Conservation (phyloP, 2,797 vertebrate species). For the Pelochelys cantorii region DNA sequence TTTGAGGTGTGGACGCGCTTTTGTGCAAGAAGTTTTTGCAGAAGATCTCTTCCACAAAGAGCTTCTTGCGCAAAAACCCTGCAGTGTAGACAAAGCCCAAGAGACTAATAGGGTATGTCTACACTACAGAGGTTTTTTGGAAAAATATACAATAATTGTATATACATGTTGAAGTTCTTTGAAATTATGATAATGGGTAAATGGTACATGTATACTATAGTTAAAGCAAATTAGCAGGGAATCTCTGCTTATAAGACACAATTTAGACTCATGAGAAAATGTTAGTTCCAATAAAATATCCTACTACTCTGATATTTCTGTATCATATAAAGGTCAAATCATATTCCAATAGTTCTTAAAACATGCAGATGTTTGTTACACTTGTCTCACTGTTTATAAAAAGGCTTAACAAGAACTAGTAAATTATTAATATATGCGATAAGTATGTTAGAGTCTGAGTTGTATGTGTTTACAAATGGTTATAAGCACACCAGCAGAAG, state of each 20-base stretch:
- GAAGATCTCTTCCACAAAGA: no score
- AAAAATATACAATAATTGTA: neutral
- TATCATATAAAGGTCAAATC: conserved; percentile 1
- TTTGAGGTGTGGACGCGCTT: no score
- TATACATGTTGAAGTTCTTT: conserved; percentile 37
- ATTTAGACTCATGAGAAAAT: conserved; percentile 38
- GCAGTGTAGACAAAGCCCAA: no score
- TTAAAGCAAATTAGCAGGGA: conserved; percentile 42
- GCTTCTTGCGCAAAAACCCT: no score
- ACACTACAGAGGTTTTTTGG: no score
- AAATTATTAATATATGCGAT: neutral
- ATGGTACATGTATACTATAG: conserved; percentile 32
- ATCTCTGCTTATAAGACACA: conserved; percentile 25
- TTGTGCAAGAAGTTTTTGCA: no score
- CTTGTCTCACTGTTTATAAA: neutral
- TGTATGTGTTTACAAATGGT: neutral
- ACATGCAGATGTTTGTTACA: conserved; percentile 35
- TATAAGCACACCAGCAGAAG: neutral
- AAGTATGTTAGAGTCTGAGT: neutral
- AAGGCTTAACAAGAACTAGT: neutral
- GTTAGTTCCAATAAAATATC: conserved; percentile 28
- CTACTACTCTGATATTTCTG: conserved; percentile 35
- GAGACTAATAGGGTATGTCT: no score
- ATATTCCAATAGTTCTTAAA: conserved; percentile 33
- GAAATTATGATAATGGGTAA: neutral